These are phyloP conservation scores for Parapsyche elsis DNA, from an alignment of 1,140 invertebrate genomes.

Conservation along the genomic window DNA sequence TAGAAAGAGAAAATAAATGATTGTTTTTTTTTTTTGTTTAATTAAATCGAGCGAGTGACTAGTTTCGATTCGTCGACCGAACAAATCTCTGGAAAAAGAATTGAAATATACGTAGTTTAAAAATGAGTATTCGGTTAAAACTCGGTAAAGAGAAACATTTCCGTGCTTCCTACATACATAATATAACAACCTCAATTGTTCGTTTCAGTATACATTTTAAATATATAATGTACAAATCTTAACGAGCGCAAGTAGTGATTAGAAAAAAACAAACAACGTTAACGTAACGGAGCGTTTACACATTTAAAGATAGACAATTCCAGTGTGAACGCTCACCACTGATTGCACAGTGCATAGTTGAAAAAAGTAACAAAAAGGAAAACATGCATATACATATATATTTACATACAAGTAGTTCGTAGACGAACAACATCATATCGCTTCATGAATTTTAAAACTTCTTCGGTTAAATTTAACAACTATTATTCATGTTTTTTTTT, in stretches of 20 bases:
- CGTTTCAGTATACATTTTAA: conserved; percentile 17
- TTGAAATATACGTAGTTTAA: not conserved
- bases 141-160: conserved; percentile 12
- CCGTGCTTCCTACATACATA: conserved; percentile 1
- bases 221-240: conserved; percentile 23
- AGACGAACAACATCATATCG: too few relatives aligned
- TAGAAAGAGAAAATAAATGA: conserved; percentile 1
- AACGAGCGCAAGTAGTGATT: not conserved
- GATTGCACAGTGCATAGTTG: too few relatives aligned
- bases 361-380: too few relatives aligned
- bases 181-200: conserved; percentile 12
- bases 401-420: too few relatives aligned
- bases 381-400: too few relatives aligned
- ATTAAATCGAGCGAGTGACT: not conserved
- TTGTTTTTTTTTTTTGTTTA: not conserved
- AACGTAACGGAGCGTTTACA: not conserved
- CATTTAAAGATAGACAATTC: not conserved
- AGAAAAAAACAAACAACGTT: not conserved
- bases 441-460: not conserved
- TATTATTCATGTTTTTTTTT: not conserved
- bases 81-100: not conserved
- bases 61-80: not conserved
- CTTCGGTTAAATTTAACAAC: not conserved
- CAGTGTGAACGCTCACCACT: too few relatives aligned
- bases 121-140: conserved; percentile 7